Evolutionary conservation across 2,797 vertebrate species (phyloP), one percentile per base, ranked within the genome.

Genomic region (Benthosema pterotum): DNA sequence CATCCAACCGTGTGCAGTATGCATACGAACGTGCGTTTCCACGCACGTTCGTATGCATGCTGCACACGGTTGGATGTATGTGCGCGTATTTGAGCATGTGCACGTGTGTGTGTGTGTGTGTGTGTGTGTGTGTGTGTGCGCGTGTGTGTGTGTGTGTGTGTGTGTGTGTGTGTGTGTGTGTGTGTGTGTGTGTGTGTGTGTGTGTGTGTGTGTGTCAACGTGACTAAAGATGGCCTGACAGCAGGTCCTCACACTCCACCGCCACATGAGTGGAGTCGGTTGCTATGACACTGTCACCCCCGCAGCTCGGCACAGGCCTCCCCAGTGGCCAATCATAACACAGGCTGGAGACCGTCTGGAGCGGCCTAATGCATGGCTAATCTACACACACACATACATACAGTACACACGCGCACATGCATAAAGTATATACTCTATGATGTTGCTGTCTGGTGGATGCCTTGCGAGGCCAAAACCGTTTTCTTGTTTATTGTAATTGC

Each of bases 271-370:
- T 12, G 9, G 42, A 70, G 77, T 77, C 71, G 61, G 84, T 90
- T 89, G 83, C 87, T 78, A 86, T 88, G 86, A 86, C 85, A 87
- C 81, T 74, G 68, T 77, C 83, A 78, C 87, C 84, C 74, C 79
- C 84, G 72, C 67, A 85, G 80, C 80, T 73, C 84, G 3, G 3
- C 5, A 5, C 80, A 75, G 67, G 67, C 81, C 79, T 87, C 87
- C 81, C 82, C 65, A 57, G 76, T 83, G 87, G 74, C 85, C 88
- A 87, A 88, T 90, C 87, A 88, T 87, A 87, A 85, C 70, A 55
- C 81, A 79, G 82, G 82, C 78, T 88, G 84, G 82, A 86, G 83
- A 80, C 79, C 80, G 74, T 88, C 84, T 89, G 85, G 80, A 83
- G 56, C 66, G 65, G 42, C 64, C 80, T 74, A 57, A 84, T 73